Evolutionary conservation across 1,140 invertebrate genomes (phyloP).

Genomic region (Zophobas atratus): DNA sequence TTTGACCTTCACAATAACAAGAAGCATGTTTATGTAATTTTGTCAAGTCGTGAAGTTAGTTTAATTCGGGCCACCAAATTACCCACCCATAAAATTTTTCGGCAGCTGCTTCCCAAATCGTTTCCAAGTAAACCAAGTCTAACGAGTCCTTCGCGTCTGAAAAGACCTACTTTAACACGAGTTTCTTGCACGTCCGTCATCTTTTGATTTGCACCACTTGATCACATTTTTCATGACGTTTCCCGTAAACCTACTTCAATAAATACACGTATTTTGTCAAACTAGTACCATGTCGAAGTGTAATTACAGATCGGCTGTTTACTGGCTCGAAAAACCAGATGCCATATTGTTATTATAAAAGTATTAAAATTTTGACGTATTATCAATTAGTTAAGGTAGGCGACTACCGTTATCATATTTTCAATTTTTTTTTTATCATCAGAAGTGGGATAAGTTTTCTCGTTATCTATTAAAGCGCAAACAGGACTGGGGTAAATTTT

Average conservation of each 20-base stretch:
- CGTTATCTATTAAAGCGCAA: neutral
- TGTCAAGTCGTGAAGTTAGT: too few species aligned
- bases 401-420: too few species aligned
- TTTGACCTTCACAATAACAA: too few species aligned
- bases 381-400: too few species aligned
- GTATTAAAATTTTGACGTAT: too few species aligned
- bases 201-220: constrained; percentile 23
- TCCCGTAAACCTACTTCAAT: constrained; percentile 35
- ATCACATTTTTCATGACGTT: constrained; percentile 14
- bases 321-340: constrained; percentile 18
- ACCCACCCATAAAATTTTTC: too few species aligned
- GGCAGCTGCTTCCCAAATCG: too few species aligned
- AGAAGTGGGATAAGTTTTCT: too few species aligned
- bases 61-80: too few species aligned
- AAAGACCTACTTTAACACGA: neutral
- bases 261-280: constrained; percentile 29
- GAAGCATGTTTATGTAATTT: too few species aligned
- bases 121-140: neutral
- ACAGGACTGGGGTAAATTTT: neutral
- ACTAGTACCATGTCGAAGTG: constrained; percentile 24
- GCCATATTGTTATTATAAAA: neutral
- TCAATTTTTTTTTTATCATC: too few species aligned
- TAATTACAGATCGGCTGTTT: constrained; percentile 32
- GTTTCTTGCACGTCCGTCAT: neutral
- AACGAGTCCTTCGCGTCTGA: neutral